Conservation (phyloP, 2,888 invertebrate genomes). For the Gortyna flavago region DNA sequence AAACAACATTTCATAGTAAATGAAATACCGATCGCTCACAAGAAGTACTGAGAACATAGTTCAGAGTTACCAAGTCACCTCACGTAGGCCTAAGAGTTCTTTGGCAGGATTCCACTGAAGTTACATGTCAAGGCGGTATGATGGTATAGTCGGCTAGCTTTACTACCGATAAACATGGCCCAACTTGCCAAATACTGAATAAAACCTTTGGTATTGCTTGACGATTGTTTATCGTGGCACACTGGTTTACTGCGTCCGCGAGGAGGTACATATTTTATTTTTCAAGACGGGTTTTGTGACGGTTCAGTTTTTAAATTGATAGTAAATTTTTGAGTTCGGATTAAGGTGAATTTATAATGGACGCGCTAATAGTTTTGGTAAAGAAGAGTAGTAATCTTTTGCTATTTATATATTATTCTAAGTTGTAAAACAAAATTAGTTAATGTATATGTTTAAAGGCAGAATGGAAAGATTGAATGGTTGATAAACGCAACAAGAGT, state of each 20-base stretch:
- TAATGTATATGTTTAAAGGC: background rate
- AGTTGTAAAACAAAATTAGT: too few relatives aligned
- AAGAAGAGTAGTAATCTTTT: too few relatives aligned
- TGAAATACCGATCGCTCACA: conserved; percentile 30
- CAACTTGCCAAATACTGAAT: conserved; percentile 53
- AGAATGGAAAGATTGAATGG: background rate
- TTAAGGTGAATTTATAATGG: background rate
- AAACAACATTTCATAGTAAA: conserved; percentile 17
- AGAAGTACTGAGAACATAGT: conserved; percentile 31
- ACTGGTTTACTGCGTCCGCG: conserved; percentile 46
- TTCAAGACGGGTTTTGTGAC: conserved; percentile 4
- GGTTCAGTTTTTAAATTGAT: background rate
- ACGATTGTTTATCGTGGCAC: conserved; percentile 45
- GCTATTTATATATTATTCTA: too few relatives aligned
- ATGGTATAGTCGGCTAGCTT: conserved; percentile 52
- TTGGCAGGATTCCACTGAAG: conserved; percentile 65
- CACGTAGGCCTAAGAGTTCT: conserved; percentile 22
- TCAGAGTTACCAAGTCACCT: conserved; percentile 36
- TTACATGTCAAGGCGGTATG: conserved; percentile 63
- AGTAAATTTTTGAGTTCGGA: background rate
- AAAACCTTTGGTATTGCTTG: conserved; percentile 49
- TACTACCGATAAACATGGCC: conserved; percentile 62
- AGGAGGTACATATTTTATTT: conserved; percentile 39
- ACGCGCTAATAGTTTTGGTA: background rate
- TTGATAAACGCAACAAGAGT: background rate